phyloP scores from a whole-genome alignment of 2,797 vertebrate genomes.

The Florisuga fusca region DNA sequence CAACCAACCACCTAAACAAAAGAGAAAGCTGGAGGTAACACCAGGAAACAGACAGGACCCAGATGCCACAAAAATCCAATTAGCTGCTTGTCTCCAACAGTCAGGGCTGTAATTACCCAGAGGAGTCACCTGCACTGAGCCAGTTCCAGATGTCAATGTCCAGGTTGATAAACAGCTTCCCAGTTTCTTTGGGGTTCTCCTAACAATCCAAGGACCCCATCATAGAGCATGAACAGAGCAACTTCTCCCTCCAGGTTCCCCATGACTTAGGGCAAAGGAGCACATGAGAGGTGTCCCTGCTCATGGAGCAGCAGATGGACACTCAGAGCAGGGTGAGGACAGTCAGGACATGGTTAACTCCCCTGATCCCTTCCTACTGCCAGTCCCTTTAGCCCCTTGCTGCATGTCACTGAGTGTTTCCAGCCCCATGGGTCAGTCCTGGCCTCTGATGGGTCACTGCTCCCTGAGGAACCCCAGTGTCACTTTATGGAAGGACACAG shows the following conservation, averaged over 20 bases:
- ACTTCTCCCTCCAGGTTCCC: neutral
- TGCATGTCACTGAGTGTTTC: neutral
- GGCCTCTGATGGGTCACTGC: neutral
- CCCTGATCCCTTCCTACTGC: neutral
- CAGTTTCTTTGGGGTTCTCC: neutral
- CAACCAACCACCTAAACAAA: neutral
- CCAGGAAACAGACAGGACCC: neutral
- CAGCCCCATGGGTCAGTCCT: neutral
- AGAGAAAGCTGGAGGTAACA: neutral
- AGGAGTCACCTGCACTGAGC: neutral
- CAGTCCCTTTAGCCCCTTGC: neutral
- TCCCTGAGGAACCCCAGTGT: neutral
- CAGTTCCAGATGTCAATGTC: neutral
- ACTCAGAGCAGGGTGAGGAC: neutral
- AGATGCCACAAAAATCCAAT: constrained; percentile 13
- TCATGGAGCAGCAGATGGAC: fast-evolving
- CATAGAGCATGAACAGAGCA: neutral
- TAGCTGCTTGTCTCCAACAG: neutral
- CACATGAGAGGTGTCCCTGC: no score
- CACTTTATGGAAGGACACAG: neutral
- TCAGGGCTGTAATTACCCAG: neutral
- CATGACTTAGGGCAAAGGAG: neutral
- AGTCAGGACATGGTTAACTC: neutral
- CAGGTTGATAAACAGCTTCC: neutral
- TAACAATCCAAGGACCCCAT: neutral